These are phyloP conservation scores for Atherinosoma microstoma DNA, from an alignment of 2,797 vertebrate genomes.

Conservation along the genomic window DNA sequence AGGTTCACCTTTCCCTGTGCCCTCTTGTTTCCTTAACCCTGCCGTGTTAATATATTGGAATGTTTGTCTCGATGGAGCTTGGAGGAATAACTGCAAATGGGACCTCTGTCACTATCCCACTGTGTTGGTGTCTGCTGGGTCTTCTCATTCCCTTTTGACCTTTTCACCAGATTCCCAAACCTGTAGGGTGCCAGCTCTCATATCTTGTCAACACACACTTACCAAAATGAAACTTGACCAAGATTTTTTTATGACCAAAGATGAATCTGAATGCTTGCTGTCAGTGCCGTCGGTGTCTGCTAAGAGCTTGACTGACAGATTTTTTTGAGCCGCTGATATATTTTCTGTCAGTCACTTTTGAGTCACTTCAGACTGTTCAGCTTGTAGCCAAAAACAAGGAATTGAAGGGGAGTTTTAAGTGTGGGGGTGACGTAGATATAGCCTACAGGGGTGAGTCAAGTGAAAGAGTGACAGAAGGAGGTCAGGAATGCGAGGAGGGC, in stretches of 20 bases:
- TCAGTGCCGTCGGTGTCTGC: slow-evolving; percentile 14
- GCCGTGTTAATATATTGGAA: neutral
- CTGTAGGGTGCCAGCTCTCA: slow-evolving; percentile 53
- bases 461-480: slow-evolving; percentile 79
- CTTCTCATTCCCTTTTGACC: slow-evolving; percentile 64
- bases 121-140: slow-evolving; percentile 52
- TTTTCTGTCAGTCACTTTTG: slow-evolving; percentile 48
- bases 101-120: slow-evolving; percentile 33
- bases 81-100: slow-evolving; percentile 17
- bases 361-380: slow-evolving; percentile 40
- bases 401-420: slow-evolving; percentile 19
- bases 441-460: slow-evolving; percentile 61
- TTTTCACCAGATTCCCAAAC: slow-evolving; percentile 61
- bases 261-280: slow-evolving; percentile 7
- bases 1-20: neutral
- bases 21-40: neutral
- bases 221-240: slow-evolving; percentile 21
- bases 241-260: slow-evolving; percentile 2
- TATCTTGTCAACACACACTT: slow-evolving; percentile 34
- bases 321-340: slow-evolving; percentile 29
- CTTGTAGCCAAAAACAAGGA: slow-evolving; percentile 36
- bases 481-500: slow-evolving; percentile 79
- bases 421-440: slow-evolving; percentile 40
- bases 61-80: slow-evolving; percentile 1
- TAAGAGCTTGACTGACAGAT: slow-evolving; percentile 35